A percentile compares a stretch with the other conserved stretches of the same genome.
Conservation (phyloP, 2,113 vertebrate genomes). For the Phocoena phocoena region DNA sequence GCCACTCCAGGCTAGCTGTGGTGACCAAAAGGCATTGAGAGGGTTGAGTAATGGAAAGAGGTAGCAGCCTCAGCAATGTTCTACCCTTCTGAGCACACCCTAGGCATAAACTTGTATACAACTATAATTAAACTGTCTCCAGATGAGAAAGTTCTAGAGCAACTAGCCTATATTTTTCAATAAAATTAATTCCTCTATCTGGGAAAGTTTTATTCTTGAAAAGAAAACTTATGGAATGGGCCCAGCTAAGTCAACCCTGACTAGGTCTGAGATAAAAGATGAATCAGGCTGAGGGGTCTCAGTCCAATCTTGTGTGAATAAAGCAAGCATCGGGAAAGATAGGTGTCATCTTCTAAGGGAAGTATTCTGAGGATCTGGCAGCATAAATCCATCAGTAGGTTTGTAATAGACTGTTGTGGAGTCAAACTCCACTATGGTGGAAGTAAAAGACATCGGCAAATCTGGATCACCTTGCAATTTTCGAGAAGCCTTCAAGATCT, state of each 20-base stretch:
- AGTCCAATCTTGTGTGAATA: constrained; percentile 35
- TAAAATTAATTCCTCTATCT: neutral
- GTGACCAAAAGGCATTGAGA: neutral
- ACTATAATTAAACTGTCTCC: neutral
- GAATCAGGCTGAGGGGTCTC: neutral
- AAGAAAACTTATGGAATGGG: neutral
- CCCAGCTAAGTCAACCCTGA: neutral
- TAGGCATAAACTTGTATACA: neutral
- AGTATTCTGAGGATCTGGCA: constrained; percentile 90
- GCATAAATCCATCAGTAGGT: constrained; percentile 92
- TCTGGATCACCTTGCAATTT: constrained; percentile 68
- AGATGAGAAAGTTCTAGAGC: neutral
- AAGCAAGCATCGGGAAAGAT: neutral
- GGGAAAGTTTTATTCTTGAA: constrained; percentile 23
- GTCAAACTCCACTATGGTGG: constrained; percentile 94
- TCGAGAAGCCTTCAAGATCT: constrained; percentile 82
- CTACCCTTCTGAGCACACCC: neutral
- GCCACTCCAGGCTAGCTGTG: neutral
- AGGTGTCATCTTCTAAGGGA: constrained; percentile 70
- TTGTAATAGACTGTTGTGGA: constrained; percentile 96
- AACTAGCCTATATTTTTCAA: neutral
- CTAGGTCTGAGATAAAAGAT: neutral
- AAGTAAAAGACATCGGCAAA: constrained; percentile 80
- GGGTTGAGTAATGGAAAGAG: too few relatives aligned
- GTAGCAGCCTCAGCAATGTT: neutral